phyloP scores from a whole-genome alignment of 2,888 invertebrate genomes.

The Hermodice carunculata region DNA sequence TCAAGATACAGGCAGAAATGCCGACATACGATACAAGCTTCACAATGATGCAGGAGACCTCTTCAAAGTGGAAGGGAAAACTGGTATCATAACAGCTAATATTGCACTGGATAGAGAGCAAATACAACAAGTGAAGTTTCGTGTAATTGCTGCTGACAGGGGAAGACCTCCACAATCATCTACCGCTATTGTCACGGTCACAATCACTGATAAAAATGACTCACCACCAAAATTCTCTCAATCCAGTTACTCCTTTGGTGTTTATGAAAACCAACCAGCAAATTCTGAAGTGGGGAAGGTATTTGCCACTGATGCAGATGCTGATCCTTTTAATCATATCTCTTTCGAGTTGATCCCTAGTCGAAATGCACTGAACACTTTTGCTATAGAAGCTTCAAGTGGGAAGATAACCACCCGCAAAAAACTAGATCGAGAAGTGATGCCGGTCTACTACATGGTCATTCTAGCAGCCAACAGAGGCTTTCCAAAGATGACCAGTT shows the following conservation, averaged over 20 bases:
- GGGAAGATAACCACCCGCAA: conserved; percentile 45
- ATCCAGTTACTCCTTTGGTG: conserved; percentile 14
- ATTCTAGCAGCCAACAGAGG: conserved; percentile 33
- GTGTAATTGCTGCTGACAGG: conserved; percentile 51
- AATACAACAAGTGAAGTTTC: conserved; percentile 36
- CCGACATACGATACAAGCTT: conserved; percentile 27
- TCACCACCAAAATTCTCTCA: conserved; percentile 47
- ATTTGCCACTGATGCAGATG: conserved; percentile 6
- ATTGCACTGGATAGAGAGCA: conserved; percentile 19
- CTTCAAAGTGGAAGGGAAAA: conserved; percentile 3
- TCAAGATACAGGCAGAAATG: conserved; percentile 32
- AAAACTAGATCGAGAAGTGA: conserved; percentile 43
- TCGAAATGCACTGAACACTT: conserved; percentile 7
- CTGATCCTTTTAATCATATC: conserved; percentile 13
- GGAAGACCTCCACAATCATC: conserved; percentile 49
- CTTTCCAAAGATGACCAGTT: conserved; percentile 30
- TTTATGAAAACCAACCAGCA: conserved; percentile 19
- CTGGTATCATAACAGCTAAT: conserved; percentile 10
- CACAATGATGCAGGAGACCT: not conserved
- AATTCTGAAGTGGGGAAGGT: conserved; percentile 23
- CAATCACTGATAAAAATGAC: conserved; percentile 55
- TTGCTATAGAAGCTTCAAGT: conserved; percentile 43
- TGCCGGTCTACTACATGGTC: conserved; percentile 16
- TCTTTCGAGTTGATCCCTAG: not conserved
- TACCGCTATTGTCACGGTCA: conserved; percentile 45